Percentiles rank a stretch among this genome's conserved stretches.
phyloP scores from a whole-genome alignment of 1,140 invertebrate species.

The Halictus rubicundus region DNA sequence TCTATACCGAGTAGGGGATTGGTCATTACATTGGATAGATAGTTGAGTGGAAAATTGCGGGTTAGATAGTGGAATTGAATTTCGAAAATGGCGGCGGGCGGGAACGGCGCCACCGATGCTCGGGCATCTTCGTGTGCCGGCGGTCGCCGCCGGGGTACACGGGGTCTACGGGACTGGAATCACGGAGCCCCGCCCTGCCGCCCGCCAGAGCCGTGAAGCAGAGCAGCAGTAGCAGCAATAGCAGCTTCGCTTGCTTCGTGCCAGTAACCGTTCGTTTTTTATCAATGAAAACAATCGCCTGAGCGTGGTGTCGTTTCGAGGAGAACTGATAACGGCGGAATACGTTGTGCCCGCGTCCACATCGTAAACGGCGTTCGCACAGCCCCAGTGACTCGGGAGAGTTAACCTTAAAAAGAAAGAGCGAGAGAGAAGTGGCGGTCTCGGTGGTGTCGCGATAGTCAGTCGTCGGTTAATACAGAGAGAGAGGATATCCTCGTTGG shows the following conservation, averaged over 20 bases:
- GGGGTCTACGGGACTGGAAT: slow-evolving; percentile 69
- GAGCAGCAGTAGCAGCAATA: slow-evolving; percentile 51
- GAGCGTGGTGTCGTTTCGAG: slow-evolving; percentile 27
- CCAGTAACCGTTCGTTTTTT: slow-evolving; percentile 45
- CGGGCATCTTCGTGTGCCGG: slow-evolving; percentile 55
- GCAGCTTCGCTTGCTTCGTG: slow-evolving; percentile 58
- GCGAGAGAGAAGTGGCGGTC: slow-evolving; percentile 36
- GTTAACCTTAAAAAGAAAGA: slow-evolving; percentile 60
- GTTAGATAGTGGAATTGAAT: neutral
- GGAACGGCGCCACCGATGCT: slow-evolving; percentile 24
- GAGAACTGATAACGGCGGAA: neutral
- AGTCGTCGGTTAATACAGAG: slow-evolving; percentile 24
- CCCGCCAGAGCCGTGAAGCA: slow-evolving; percentile 67
- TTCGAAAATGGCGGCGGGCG: slow-evolving; percentile 30
- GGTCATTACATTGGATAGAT: too few species aligned
- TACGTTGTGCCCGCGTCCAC: neutral
- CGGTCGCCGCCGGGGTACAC: slow-evolving; percentile 43
- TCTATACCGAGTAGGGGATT: too few species aligned
- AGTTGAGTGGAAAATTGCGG: too few species aligned
- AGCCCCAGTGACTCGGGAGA: slow-evolving; percentile 15
- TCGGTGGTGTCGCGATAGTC: slow-evolving; percentile 45
- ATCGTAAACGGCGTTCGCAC: neutral
- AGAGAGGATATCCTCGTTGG: too few species aligned
- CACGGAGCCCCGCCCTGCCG: slow-evolving; percentile 76
- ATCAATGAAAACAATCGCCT: slow-evolving; percentile 60